Conservation (phyloP, 2,888 invertebrate species). For the Netelia virgata region DNA sequence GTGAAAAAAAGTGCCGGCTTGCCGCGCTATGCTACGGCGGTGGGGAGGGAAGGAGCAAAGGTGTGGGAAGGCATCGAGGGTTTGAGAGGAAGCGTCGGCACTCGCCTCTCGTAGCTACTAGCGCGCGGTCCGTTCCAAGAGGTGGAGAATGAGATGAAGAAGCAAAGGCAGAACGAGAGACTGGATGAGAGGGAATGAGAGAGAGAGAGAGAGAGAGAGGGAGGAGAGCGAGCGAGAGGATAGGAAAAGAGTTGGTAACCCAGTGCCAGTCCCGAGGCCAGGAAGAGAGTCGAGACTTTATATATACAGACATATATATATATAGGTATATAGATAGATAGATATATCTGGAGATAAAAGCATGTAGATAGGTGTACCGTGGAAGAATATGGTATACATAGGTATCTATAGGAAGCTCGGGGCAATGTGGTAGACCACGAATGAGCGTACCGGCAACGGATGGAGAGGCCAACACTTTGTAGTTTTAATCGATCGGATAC, state of each 20-base stretch:
- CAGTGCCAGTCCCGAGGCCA: constrained; percentile 75
- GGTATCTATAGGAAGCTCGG: constrained; percentile 47
- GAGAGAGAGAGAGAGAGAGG: constrained; percentile 47
- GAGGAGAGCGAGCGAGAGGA: constrained; percentile 57
- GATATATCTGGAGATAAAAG: constrained; percentile 28
- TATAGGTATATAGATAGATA: constrained; percentile 4
- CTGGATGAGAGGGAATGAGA: constrained; percentile 7
- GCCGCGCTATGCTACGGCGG: constrained; percentile 33
- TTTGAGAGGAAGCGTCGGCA: constrained; percentile 43
- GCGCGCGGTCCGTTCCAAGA: constrained; percentile 27
- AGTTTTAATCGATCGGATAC: constrained; percentile 83
- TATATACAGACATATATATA: constrained; percentile 17
- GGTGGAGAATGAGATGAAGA: constrained; percentile 60
- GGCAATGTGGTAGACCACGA: constrained; percentile 83
- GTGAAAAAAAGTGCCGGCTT: constrained; percentile 59
- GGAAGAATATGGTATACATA: constrained; percentile 4
- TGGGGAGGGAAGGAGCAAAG: constrained; percentile 14
- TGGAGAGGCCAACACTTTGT: constrained; percentile 82
- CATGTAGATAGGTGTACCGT: constrained; percentile 16
- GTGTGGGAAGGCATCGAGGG: constrained; percentile 2
- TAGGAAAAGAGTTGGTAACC: constrained; percentile 80
- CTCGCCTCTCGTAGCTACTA: constrained; percentile 27
- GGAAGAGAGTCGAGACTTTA: constrained; percentile 40
- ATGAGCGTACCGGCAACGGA: constrained; percentile 80
- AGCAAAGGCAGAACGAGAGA: constrained; percentile 26